Conservation (phyloP, 1,140 invertebrate genomes). For the Drosophila yakuba region DNA sequence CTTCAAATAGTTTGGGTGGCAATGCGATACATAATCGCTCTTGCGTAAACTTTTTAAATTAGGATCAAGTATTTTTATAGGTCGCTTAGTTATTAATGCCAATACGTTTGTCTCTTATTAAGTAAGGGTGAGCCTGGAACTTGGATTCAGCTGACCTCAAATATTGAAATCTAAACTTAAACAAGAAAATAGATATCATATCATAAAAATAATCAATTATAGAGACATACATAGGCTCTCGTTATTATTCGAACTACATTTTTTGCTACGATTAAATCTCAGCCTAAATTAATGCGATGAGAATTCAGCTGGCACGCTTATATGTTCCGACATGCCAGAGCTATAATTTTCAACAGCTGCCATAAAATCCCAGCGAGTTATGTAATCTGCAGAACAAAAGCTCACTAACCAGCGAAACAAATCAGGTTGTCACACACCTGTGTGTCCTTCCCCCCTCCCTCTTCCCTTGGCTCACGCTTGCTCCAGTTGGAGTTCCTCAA, state of each 20-base stretch:
- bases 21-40: not conserved
- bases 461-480: not conserved
- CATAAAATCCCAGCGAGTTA: slow-evolving; percentile 57
- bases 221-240: too few species aligned
- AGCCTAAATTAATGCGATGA: not conserved
- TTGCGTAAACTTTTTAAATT: not conserved
- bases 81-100: too few species aligned
- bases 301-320: not conserved
- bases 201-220: too few species aligned
- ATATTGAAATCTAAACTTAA: too few species aligned
- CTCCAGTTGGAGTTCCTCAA: slow-evolving; percentile 37
- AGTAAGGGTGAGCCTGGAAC: too few species aligned
- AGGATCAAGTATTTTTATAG: not conserved
- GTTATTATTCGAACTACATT: not conserved
- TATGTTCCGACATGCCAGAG: slow-evolving; percentile 3
- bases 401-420: slow-evolving; percentile 44
- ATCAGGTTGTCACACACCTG: slow-evolving; percentile 57
- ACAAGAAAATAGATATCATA: too few species aligned
- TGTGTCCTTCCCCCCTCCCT: not conserved
- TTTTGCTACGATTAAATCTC: not conserved
- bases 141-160: too few species aligned
- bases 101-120: too few species aligned
- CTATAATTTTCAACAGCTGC: slow-evolving; percentile 49
- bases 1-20: not conserved
- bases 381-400: slow-evolving; percentile 38